Evolutionary conservation across 2,113 vertebrate species (phyloP).

Genomic region (Nanorana parkeri): DNA sequence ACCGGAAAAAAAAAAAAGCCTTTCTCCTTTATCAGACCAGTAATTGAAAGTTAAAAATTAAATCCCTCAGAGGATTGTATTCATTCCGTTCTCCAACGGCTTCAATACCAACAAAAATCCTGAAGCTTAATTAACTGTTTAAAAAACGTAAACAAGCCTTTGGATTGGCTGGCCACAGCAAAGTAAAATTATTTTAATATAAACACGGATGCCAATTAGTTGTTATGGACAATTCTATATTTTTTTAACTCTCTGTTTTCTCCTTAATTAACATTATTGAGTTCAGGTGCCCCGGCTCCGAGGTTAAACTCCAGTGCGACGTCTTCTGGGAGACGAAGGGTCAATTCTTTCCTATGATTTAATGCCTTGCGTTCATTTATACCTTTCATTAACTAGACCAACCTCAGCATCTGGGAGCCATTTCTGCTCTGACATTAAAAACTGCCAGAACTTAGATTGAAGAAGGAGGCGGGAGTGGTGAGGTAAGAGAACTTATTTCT

Average conservation of each 20-base stretch:
- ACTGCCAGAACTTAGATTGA: slow-evolving; percentile 40
- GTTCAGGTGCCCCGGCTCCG: too few species aligned
- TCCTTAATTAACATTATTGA: too few species aligned
- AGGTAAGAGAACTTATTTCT: slow-evolving; percentile 55
- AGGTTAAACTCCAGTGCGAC: neutral
- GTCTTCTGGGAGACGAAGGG: neutral
- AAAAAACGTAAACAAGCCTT: neutral
- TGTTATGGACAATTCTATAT: too few species aligned
- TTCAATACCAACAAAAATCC: neutral
- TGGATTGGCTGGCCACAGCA: too few species aligned
- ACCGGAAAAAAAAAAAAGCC: too few species aligned
- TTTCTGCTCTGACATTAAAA: slow-evolving; percentile 54
- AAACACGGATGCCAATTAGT: too few species aligned
- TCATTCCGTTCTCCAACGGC: too few species aligned
- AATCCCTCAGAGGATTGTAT: too few species aligned
- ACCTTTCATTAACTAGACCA: slow-evolving; percentile 29
- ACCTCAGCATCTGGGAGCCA: slow-evolving; percentile 55
- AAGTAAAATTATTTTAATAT: too few species aligned
- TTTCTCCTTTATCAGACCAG: too few species aligned
- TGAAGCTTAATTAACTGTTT: neutral
- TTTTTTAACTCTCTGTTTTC: too few species aligned
- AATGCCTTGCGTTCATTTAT: slow-evolving; percentile 17
- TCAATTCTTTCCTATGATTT: slow-evolving; percentile 7
- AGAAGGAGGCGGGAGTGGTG: slow-evolving; percentile 30
- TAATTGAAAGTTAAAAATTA: too few species aligned